Evolutionary conservation across 2,113 vertebrate species (phyloP).

Genomic region (Heteronetta atricapilla): DNA sequence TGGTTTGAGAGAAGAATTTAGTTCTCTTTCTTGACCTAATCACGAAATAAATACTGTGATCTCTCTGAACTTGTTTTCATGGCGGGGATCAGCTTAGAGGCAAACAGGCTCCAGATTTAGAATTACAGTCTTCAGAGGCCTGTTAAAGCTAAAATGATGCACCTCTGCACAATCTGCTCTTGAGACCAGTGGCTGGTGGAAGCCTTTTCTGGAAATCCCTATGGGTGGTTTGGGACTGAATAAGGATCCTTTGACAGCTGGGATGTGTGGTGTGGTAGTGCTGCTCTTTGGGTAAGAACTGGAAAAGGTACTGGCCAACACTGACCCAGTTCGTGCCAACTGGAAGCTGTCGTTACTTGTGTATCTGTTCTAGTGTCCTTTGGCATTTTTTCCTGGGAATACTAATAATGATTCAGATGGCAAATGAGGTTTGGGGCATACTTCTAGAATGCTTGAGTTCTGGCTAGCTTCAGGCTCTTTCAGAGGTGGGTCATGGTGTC

Average conservation of each 20-base stretch:
- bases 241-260: background rate
- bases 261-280: background rate
- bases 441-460: background rate
- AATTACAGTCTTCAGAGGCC: background rate
- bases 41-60: background rate
- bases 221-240: background rate
- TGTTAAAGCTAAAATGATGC: background rate
- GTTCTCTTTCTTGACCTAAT: background rate
- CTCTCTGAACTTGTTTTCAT: background rate
- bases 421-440: accelerated
- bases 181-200: background rate
- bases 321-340: background rate
- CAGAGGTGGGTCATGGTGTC: background rate
- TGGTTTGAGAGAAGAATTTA: background rate
- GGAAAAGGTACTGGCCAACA: background rate
- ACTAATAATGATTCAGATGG: background rate
- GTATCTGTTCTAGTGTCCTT: background rate
- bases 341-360: background rate
- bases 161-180: background rate
- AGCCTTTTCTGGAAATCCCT: background rate
- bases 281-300: background rate
- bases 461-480: background rate
- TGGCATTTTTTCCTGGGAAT: background rate
- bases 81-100: background rate
- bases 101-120: background rate